Percentiles rank a stretch among this genome's conserved stretches.
These are phyloP conservation scores for Apteryx owenii DNA, from an alignment of 2,113 vertebrate species.

Conservation along the genomic window DNA sequence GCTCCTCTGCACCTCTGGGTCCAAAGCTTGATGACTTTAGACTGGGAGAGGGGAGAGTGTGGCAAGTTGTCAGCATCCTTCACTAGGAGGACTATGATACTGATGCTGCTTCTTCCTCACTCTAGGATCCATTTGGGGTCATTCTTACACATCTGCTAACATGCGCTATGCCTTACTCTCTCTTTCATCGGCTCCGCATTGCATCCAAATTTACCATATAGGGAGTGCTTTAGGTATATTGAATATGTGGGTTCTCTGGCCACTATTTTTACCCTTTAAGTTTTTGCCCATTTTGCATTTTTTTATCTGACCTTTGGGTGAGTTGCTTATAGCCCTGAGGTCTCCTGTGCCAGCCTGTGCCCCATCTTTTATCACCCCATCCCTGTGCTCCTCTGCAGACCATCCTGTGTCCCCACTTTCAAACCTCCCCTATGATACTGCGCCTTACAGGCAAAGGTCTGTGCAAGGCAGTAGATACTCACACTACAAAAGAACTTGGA, in stretches of 20 bases:
- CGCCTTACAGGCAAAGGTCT: not conserved
- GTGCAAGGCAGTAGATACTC: not conserved
- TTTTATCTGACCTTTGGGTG: not conserved
- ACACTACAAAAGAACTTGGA: not conserved
- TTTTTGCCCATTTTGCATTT: not conserved
- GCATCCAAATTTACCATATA: not conserved
- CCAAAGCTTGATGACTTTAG: not conserved
- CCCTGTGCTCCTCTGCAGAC: not conserved
- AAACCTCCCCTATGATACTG: not conserved
- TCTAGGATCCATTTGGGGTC: not conserved
- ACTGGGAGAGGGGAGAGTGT: not conserved
- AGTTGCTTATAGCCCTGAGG: not conserved
- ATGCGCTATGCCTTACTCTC: not conserved
- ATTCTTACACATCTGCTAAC: not conserved
- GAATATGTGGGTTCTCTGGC: not conserved
- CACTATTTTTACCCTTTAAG: not conserved
- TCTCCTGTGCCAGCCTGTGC: not conserved
- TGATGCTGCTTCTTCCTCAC: not conserved
- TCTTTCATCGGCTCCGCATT: not conserved
- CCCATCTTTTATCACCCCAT: not conserved
- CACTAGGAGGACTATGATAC: fast-evolving
- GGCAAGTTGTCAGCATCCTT: not conserved
- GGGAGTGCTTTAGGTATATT: not conserved
- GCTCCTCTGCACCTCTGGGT: not conserved
- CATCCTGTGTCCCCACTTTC: not conserved